Conservation (phyloP, 2,797 vertebrate species). For the Mergus octosetaceus region DNA sequence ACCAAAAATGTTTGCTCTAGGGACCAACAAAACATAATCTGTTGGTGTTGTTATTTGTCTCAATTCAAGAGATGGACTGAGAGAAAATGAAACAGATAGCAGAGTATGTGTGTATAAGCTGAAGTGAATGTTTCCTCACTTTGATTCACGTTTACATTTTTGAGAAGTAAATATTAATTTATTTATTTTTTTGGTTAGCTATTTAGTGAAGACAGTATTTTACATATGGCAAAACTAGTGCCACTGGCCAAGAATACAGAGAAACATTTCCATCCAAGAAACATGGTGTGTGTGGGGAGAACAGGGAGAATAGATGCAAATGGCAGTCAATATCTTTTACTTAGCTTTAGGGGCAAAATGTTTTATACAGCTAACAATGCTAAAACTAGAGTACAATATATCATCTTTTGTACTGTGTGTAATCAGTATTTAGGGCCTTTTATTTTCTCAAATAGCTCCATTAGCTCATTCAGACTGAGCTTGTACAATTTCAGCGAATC, state of each 20-base stretch:
- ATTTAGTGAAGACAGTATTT: constrained; percentile 22
- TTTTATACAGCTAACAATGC: background rate
- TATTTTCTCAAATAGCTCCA: background rate
- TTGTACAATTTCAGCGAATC: background rate
- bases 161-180: constrained; percentile 19
- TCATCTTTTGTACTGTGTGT: background rate
- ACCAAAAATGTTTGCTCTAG: background rate
- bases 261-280: background rate
- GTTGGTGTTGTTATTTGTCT: background rate
- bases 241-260: constrained; percentile 35
- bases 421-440: constrained; percentile 1
- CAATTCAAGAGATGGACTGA: background rate
- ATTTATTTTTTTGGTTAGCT: background rate
- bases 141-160: constrained; percentile 47
- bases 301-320: background rate
- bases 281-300: background rate
- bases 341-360: background rate
- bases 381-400: constrained; percentile 1
- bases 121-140: constrained; percentile 20
- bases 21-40: background rate
- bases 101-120: background rate
- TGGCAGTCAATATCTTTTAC: background rate
- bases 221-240: constrained; percentile 33
- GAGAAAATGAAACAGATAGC: constrained; percentile 4
- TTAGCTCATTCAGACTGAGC: constrained; percentile 19